phyloP scores from a whole-genome alignment of 30 jellyfish, hydroid and myxozoan species.

The Aurelia aurita region DNA sequence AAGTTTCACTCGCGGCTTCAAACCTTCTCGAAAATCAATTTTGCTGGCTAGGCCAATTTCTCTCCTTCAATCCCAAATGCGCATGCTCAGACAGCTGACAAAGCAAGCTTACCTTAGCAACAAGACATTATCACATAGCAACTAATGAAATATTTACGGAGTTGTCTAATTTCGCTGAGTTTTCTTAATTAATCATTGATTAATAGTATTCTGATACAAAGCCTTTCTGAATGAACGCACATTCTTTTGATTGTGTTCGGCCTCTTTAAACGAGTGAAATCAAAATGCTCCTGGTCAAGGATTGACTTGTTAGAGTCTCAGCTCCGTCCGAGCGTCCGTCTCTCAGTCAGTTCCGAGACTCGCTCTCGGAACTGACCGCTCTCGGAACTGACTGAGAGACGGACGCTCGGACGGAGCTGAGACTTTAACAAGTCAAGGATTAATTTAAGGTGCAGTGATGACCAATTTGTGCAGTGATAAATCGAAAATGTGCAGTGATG shows the following conservation, averaged over 20 bases:
- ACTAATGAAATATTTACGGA: slow-evolving; percentile 55
- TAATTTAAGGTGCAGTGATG: too few relatives aligned
- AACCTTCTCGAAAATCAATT: neutral
- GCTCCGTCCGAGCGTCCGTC: too few relatives aligned
- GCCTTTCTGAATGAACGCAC: slow-evolving; percentile 61
- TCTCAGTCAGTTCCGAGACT: too few relatives aligned
- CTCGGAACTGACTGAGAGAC: too few relatives aligned
- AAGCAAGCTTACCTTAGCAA: slow-evolving; percentile 43
- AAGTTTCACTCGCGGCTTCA: neutral
- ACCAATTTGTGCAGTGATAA: too few relatives aligned
- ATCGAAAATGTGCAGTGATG: too few relatives aligned
- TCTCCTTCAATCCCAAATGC: slow-evolving; percentile 5
- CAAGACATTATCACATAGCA: slow-evolving; percentile 36
- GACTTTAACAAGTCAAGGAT: too few relatives aligned
- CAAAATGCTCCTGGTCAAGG: too few relatives aligned
- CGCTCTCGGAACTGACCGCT: too few relatives aligned
- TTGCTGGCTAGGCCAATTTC: slow-evolving; percentile 42
- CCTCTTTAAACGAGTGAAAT: too few relatives aligned
- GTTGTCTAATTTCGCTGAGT: neutral
- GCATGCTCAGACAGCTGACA: slow-evolving; percentile 52
- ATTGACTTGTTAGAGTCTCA: too few relatives aligned
- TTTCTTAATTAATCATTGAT: slow-evolving; percentile 5
- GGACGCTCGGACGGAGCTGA: too few relatives aligned
- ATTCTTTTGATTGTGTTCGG: neutral
- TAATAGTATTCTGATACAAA: neutral